Evolutionary conservation across 2,797 vertebrate genomes (phyloP), one percentile per base, ranked within the genome.

Genomic region (Falco concolor): DNA sequence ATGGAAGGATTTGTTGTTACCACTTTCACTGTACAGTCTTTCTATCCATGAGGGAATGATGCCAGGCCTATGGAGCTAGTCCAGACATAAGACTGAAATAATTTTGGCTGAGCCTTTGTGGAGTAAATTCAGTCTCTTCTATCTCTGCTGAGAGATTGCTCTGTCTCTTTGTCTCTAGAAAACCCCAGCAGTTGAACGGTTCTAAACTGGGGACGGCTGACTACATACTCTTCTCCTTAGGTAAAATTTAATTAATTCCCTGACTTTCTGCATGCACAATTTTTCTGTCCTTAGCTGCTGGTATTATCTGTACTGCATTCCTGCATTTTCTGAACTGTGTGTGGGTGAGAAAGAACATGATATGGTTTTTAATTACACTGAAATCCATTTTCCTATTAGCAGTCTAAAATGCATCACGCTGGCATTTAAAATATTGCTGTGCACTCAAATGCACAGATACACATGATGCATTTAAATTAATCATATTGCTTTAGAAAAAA

Each of bases 51-150:
- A 77, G n/a, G 76, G 78, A 90, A 83, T 17, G 45, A 69, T 72
- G 78, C 74, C 87, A 95, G 76, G 54, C 20, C 61, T 61, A 53
- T 75, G 72, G 84, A 95, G 77, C 74, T 80, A 70, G 34, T 87
- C 57, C 88, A 95, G 45, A 27, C 65, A 54, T 65, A 22, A 92
- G 59, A 87, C 90, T 81, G 85, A 96, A 96, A 92, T 90, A 95
- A 83, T 78, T 87, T 89, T 96, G 80, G 77, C 86, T 93, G 42
- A 92, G 75, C 40, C 34, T 91, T 94, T 2, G 9, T 40, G 56
- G 64, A 95, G 68, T 60, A 84, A 87, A 45, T 95, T 92, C 53
- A 77, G 74, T 60, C 13, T 81, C 50, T 87, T 93, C 85, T 76
- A 7, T 50, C 90, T 89, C 49, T 87, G 60, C 38, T 82, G 44